Base-by-base conservation (phyloP, 2,888 invertebrate genomes). In the Vanessa cardui region DNA sequence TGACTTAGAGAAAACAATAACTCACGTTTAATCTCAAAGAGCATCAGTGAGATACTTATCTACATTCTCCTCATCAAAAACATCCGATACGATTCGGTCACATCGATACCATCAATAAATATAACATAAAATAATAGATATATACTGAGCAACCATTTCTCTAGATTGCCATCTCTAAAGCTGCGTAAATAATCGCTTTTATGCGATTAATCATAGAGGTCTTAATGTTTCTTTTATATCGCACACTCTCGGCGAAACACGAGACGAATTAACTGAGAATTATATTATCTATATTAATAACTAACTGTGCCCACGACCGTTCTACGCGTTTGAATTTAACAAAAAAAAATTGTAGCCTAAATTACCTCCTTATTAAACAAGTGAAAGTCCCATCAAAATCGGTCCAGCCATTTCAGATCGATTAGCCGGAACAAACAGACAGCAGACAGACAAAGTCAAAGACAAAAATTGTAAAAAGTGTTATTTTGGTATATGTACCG, bases 161-260 rank as follows among this genome's bases (percentile, higher is more conserved):
- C 62, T 66, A 18, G 66, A 62, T 49, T 61, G 15, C 46, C 12
- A 58, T 62, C 61, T 31, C n/a, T 21, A 46, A 54, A 54, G 31
- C 54, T 54, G 54, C n/a, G 54, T 21, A 47, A 46, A 65, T 60
- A 59, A 65, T 59, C 52, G 64, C 61, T 69, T 61, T 70, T 68
- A 66, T 59, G 65, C 58, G 31, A 66, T 64, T 61, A 65, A 69
- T 72, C 71, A 67, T 63, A 69, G 62, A 64, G 47, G 33, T 31
- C 20, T 26, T 52, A 21, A 21, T 52, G 15, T 26, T 15, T 52
- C 15, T 54, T 54, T 50, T 50, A 21, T 50, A 21, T 6, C 12
- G 15, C 6, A 50, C 50, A 50, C 50, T 50, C 12, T 50, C 50
- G 50, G 21, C 21, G 4, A 50, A 26, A 50, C 50, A 26, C 21